Evolutionary conservation across 1,140 invertebrate species (phyloP), one percentile per base, ranked within the genome.

Genomic region (Sinella curviseta): DNA sequence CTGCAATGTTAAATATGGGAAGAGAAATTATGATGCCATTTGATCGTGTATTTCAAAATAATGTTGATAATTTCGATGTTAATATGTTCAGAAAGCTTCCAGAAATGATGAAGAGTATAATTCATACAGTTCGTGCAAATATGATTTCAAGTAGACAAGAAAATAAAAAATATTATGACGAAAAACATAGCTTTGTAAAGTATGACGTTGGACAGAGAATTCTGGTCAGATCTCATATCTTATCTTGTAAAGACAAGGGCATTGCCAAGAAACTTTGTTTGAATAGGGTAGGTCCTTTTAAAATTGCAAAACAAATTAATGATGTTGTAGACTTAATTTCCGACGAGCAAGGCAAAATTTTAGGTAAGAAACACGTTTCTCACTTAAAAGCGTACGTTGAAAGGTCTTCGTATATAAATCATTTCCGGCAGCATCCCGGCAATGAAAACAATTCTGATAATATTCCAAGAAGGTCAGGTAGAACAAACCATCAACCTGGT

Each of bases 1-100:
- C 87, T 8, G 85, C 86, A 1, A 85, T 85, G 26, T 77, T 87
- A 12, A 88, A 85, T 20, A 86, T 87, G 39, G 87, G 85, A 34
- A 76, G 86, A 74, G 86, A 87, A 77, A 76, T 87, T 26, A n/a
- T 35, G 24, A 54, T 76, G 17, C 81, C 81, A 0, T 31, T 82
- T 20, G 81, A 82, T 35, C 31, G 78, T 31, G 24, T 8, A 28
- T n/a, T 76, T 4, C 8, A 31, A 3, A 26, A 35, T 26, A 2
- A 8, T 20, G 1, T 14, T 12, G 24, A 55, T 26, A 2, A 3
- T 4, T 12, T 24, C 12, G 35, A 65, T 14, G 4, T 54, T 26
- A 78, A 26, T 14, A 48, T 0, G 1, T 74, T 0, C n/a, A 39
- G n/a, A 17, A 48, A 28, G 36, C n/a, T 81, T 24, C 80, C 80